Conservation (phyloP, 2,888 invertebrate species). For the Xanthia icteritia region DNA sequence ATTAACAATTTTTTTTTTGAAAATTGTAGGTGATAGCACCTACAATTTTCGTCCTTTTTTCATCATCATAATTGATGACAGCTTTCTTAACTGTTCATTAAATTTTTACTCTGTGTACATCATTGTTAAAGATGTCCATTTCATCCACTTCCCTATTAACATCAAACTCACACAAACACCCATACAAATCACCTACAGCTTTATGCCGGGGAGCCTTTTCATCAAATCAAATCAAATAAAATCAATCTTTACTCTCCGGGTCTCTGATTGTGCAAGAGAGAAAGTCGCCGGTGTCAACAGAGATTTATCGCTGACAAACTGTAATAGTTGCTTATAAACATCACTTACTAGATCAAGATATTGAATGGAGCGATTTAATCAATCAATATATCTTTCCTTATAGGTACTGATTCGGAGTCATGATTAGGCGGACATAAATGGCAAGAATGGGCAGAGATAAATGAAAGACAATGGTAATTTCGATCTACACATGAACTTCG, state of each 20-base stretch:
- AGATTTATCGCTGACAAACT: constrained; percentile 58
- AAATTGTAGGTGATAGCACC: too few species aligned
- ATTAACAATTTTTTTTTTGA: too few species aligned
- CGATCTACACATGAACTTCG: background rate
- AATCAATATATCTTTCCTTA: constrained; percentile 44
- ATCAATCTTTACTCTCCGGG: constrained; percentile 15
- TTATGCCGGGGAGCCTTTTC: constrained; percentile 9
- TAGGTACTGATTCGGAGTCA: constrained; percentile 12
- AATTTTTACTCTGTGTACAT: background rate
- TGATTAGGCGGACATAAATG: constrained; percentile 26
- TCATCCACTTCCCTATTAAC: background rate
- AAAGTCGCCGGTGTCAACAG: constrained; percentile 48
- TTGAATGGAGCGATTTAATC: constrained; percentile 39
- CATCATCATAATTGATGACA: background rate
- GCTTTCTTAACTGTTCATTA: background rate
- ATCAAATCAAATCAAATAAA: too few species aligned
- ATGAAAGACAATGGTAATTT: background rate
- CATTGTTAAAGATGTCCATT: background rate
- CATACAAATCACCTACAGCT: constrained; percentile 14
- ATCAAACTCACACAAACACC: background rate
- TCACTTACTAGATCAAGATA: constrained; percentile 41
- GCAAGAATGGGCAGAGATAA: constrained; percentile 18
- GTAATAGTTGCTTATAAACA: constrained; percentile 46
- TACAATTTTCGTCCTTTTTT: background rate
- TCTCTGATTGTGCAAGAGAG: constrained; percentile 47